A percentile compares a stretch with the other conserved stretches of the same genome.
Conservation (phyloP, 2,888 invertebrate species). For the Epistrophe grossulariae region DNA sequence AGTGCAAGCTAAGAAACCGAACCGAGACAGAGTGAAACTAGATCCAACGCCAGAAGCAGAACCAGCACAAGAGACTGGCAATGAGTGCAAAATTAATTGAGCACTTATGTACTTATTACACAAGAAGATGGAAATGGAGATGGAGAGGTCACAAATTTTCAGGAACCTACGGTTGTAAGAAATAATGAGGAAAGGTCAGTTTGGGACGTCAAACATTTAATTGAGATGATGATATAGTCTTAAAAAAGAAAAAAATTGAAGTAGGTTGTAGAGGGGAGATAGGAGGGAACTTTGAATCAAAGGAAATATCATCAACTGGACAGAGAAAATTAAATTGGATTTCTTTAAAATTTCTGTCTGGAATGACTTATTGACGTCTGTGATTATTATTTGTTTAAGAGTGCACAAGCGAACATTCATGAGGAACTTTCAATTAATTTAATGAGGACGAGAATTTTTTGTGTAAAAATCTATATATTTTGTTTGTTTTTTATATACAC, state of each 20-base stretch:
- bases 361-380: neutral
- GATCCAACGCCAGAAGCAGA: slow-evolving; percentile 13
- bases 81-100: slow-evolving; percentile 65
- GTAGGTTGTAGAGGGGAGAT: neutral
- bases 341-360: slow-evolving; percentile 16
- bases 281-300: neutral
- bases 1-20: neutral
- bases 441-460: neutral
- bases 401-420: neutral
- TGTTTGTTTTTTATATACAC: neutral
- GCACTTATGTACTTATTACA: slow-evolving; percentile 33
- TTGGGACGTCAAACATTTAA: slow-evolving; percentile 28
- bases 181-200: slow-evolving; percentile 32
- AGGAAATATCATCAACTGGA: slow-evolving; percentile 1
- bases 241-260: neutral
- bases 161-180: slow-evolving; percentile 1
- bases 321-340: slow-evolving; percentile 29
- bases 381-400: slow-evolving; percentile 3
- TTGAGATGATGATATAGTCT: slow-evolving; percentile 19
- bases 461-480: neutral
- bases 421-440: neutral
- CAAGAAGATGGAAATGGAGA: neutral
- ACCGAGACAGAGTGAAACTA: slow-evolving; percentile 4
- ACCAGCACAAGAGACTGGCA: slow-evolving; percentile 32
- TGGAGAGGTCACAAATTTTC: neutral